These are phyloP conservation scores for Morus bassanus DNA, from an alignment of 2,797 vertebrate species.

Conservation along the genomic window DNA sequence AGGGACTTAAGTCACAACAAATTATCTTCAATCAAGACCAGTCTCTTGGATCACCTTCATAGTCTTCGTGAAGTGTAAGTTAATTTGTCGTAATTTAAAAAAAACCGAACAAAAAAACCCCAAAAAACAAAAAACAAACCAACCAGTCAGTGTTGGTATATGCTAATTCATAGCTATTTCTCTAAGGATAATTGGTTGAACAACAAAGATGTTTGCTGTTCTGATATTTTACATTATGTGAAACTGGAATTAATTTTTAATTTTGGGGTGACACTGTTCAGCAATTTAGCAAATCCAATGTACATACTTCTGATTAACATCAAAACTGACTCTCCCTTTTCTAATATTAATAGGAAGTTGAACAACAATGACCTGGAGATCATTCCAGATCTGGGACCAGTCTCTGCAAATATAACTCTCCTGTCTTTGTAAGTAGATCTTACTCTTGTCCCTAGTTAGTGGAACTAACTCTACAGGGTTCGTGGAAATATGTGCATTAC, in stretches of 20 bases:
- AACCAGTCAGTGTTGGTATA: not conserved
- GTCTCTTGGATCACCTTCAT: slow-evolving; percentile 83
- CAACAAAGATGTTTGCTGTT: not conserved
- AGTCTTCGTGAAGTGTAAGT: slow-evolving; percentile 93
- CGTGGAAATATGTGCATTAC: not conserved
- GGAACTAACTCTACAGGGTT: slow-evolving; percentile 18
- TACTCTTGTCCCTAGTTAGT: not conserved
- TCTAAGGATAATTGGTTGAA: not conserved
- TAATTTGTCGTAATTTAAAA: slow-evolving; percentile 40
- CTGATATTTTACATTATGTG: not conserved
- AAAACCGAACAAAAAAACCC: not conserved
- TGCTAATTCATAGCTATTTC: not conserved
- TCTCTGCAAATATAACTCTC: slow-evolving; percentile 84
- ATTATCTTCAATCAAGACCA: slow-evolving; percentile 83
- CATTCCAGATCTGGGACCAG: slow-evolving; percentile 85
- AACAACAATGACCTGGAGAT: slow-evolving; percentile 89
- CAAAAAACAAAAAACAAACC: not conserved
- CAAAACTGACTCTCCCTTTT: slow-evolving; percentile 26
- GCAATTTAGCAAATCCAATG: not conserved
- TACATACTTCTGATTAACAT: not conserved
- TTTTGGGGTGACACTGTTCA: not conserved
- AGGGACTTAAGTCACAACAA: slow-evolving; percentile 96
- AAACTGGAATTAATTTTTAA: not conserved
- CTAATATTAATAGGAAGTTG: slow-evolving; percentile 82
- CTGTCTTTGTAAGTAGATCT: slow-evolving; percentile 88